Evolutionary conservation across 1,140 invertebrate species (phyloP).

Genomic region (Drosophila neocordata): DNA sequence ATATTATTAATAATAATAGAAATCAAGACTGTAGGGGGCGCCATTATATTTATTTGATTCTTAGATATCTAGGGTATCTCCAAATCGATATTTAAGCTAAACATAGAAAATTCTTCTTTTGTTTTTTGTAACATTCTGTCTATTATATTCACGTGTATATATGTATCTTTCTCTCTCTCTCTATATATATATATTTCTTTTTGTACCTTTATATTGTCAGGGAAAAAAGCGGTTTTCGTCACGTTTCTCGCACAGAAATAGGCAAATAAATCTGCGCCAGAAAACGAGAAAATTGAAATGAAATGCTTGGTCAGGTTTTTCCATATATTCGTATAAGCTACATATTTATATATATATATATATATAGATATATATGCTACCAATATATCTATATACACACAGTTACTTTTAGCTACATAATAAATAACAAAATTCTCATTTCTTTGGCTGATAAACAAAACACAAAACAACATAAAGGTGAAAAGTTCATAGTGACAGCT

Average conservation of each 20-base stretch:
- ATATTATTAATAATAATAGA: too few species aligned
- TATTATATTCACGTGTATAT: conserved; percentile 5
- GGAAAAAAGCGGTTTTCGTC: conserved; percentile 72
- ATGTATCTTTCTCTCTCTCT: neutral
- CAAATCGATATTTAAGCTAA: neutral
- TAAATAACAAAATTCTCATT: conserved; percentile 58
- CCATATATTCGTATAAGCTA: neutral
- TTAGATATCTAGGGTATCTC: neutral
- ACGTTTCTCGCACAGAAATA: conserved; percentile 76
- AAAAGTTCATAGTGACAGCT: conserved; percentile 68
- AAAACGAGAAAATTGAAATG: conserved; percentile 51
- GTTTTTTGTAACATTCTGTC: neutral
- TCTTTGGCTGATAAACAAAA: conserved; percentile 55
- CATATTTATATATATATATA: conserved; percentile 21
- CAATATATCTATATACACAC: conserved; percentile 1
- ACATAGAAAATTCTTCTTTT: neutral
- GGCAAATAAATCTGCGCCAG: conserved; percentile 74
- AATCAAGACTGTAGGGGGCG: too few species aligned
- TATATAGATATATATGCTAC: too few species aligned
- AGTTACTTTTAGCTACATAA: conserved; percentile 1
- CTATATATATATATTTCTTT: neutral
- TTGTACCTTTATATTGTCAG: conserved; percentile 19
- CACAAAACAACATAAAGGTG: conserved; percentile 57
- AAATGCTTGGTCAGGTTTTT: conserved; percentile 60
- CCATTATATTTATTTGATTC: too few species aligned